phyloP scores from a whole-genome alignment of 2,113 vertebrate genomes.

The Nipponia nippon region DNA sequence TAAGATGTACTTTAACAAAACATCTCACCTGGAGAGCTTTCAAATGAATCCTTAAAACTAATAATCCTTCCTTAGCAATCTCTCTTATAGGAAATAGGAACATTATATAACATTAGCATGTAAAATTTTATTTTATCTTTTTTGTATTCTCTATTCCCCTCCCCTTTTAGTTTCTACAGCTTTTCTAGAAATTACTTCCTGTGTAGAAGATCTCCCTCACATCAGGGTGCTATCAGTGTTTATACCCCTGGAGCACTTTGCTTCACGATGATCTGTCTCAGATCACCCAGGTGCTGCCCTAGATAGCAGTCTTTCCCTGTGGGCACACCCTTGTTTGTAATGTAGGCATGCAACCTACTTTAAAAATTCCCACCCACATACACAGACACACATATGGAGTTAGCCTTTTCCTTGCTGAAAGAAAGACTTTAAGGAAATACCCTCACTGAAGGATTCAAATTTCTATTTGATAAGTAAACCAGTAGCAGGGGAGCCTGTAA shows the following conservation, averaged over 20 bases:
- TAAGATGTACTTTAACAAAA: neutral
- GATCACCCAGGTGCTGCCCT: slow-evolving; percentile 42
- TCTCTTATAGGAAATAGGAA: neutral
- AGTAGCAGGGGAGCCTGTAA: neutral
- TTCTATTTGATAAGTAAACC: neutral
- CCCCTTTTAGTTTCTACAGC: neutral
- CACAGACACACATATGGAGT: neutral
- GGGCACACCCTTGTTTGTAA: slow-evolving; percentile 1
- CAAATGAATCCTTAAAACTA: neutral
- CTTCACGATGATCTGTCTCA: neutral
- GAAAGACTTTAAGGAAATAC: neutral
- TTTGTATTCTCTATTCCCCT: neutral
- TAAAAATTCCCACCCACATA: neutral
- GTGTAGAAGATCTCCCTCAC: neutral
- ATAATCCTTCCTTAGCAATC: neutral
- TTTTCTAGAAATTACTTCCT: neutral
- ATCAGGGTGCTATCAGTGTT: neutral
- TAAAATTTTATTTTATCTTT: neutral
- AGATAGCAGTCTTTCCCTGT: slow-evolving; percentile 29
- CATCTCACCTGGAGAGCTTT: neutral
- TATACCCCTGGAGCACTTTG: neutral
- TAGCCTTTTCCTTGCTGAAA: slow-evolving; percentile 11
- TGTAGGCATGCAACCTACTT: slow-evolving; percentile 23
- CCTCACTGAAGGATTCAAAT: neutral
- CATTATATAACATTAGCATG: neutral